A percentile compares a stretch with the other conserved stretches of the same genome.
Conservation (phyloP, 2,888 invertebrate species). For the Amphipoea oculea region DNA sequence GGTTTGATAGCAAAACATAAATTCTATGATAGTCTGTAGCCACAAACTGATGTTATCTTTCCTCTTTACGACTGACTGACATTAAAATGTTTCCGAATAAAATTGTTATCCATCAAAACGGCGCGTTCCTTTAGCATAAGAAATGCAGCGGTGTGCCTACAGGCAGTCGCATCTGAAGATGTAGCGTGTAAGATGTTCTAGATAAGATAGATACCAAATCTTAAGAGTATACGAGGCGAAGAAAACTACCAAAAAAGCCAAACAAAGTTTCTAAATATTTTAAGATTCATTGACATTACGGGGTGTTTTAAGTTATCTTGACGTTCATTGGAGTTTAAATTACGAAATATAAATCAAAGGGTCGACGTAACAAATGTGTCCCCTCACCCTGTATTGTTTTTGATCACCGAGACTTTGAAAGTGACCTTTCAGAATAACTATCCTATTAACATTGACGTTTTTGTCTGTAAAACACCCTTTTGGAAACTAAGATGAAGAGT, state of each 20-base stretch:
- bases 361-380: neutral
- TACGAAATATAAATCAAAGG: neutral
- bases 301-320: neutral
- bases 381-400: neutral
- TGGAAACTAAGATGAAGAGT: neutral
- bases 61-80: conserved; percentile 80
- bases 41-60: conserved; percentile 60
- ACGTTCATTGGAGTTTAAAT: neutral
- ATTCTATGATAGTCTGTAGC: conserved; percentile 46
- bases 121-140: conserved; percentile 74
- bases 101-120: conserved; percentile 86
- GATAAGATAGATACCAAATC: conserved; percentile 36
- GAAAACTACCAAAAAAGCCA: neutral
- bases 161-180: conserved; percentile 43
- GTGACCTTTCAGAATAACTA: neutral
- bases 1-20: conserved; percentile 56
- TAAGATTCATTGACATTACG: neutral
- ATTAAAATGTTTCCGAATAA: conserved; percentile 83
- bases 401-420: neutral
- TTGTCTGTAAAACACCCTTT: neutral
- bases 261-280: neutral
- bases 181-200: conserved; percentile 38
- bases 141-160: conserved; percentile 76
- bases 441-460: neutral
- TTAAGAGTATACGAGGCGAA: neutral